Percentiles rank a stretch among this genome's conserved stretches.
These are phyloP conservation scores for Zhuqinia jingwanae DNA, from an alignment of 2,888 invertebrate species.

Conservation along the genomic window DNA sequence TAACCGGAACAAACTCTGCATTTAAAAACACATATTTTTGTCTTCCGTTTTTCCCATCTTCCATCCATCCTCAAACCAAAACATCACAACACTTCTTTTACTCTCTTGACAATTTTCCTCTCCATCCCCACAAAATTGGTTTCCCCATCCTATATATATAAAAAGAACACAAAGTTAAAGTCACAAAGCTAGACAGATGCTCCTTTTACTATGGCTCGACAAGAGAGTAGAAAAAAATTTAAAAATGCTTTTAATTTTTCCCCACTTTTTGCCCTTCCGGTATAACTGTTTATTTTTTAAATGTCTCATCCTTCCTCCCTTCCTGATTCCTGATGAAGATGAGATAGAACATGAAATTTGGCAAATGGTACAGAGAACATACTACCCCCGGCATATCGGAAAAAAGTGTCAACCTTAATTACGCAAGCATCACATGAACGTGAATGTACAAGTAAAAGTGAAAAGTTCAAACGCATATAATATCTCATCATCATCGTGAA, in stretches of 20 bases:
- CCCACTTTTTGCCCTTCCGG: conserved; percentile 26
- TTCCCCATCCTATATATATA: neutral
- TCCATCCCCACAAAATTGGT: conserved; percentile 2
- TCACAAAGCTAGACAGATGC: conserved; percentile 2
- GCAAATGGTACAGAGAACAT: too few relatives aligned
- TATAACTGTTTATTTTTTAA: too few relatives aligned
- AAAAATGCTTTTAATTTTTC: conserved; percentile 66
- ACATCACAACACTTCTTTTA: neutral
- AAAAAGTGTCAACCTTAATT: conserved; percentile 77
- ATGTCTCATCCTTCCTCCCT: neutral
- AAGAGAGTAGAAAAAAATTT: neutral
- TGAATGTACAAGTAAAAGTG: conserved; percentile 35
- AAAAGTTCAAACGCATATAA: conserved; percentile 27
- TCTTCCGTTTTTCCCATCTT: neutral
- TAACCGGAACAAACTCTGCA: conserved; percentile 44
- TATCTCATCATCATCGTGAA: neutral
- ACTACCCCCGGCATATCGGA: neutral
- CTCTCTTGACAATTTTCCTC: conserved; percentile 38
- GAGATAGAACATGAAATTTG: neutral
- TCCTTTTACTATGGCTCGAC: neutral
- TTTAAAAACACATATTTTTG: neutral
- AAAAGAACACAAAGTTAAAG: neutral
- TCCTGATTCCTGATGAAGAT: conserved; percentile 31
- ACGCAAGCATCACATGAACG: conserved; percentile 42
- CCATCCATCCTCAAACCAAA: neutral